A percentile compares a stretch with the other conserved stretches of the same genome.
Evolutionary conservation across 1,140 invertebrate genomes (phyloP).

Genomic region (Hyphantria cunea): DNA sequence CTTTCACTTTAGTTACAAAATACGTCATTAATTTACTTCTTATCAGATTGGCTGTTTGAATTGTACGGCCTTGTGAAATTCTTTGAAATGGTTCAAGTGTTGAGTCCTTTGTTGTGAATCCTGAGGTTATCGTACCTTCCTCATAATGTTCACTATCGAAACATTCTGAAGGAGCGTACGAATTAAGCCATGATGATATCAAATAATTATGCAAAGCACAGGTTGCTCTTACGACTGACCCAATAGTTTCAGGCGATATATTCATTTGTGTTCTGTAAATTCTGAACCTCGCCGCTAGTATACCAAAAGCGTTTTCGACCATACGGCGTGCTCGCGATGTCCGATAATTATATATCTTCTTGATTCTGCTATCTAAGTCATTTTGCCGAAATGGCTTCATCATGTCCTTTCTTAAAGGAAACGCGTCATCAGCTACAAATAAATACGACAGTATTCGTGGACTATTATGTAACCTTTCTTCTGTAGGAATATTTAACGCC

Average conservation of each 20-base stretch:
- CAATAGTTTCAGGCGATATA: neutral
- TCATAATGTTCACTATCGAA: constrained; percentile 1
- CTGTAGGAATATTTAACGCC: constrained; percentile 5
- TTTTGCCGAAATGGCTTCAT: constrained; percentile 11
- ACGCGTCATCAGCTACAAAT: constrained; percentile 15
- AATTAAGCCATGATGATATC: constrained; percentile 9
- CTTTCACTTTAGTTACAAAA: constrained; percentile 1
- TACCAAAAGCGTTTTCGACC: constrained; percentile 13
- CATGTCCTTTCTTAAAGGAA: too few species aligned
- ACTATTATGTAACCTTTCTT: constrained; percentile 8
- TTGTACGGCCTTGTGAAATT: too few species aligned
- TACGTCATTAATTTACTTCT: constrained; percentile 1
- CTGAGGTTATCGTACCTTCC: constrained; percentile 1
- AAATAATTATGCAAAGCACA: too few species aligned
- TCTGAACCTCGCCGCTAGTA: constrained; percentile 1
- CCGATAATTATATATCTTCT: constrained; percentile 11
- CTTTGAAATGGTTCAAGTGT: too few species aligned
- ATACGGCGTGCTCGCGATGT: constrained; percentile 7
- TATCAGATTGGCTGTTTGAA: too few species aligned
- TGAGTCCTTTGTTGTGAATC: neutral
- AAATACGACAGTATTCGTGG: constrained; percentile 4
- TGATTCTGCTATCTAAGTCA: constrained; percentile 5
- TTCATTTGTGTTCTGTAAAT: constrained; percentile 13
- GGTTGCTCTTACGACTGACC: constrained; percentile 1
- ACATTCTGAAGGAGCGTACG: neutral